phyloP scores from a whole-genome alignment of 2,797 vertebrate species.

The Pempheris klunzingeri region DNA sequence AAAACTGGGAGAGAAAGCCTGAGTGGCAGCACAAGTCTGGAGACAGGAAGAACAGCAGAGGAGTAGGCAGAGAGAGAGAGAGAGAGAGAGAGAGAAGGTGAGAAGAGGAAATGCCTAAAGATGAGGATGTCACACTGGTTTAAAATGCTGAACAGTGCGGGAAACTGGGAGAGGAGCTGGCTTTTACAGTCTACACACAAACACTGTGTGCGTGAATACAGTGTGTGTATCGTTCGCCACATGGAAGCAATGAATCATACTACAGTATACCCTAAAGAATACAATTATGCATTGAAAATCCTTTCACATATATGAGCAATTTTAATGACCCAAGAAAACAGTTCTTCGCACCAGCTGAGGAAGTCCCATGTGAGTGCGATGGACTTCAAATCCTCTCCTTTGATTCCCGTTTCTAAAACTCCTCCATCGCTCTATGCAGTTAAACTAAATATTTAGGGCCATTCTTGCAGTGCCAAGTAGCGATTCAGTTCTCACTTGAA shows the following conservation, averaged over 20 bases:
- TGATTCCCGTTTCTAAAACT: slow-evolving; percentile 14
- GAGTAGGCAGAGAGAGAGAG: slow-evolving; percentile 45
- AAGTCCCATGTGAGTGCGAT: slow-evolving; percentile 7
- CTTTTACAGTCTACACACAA: slow-evolving; percentile 42
- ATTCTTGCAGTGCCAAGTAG: neutral
- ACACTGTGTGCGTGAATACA: slow-evolving; percentile 30
- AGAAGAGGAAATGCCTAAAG: slow-evolving; percentile 67
- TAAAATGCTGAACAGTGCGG: slow-evolving; percentile 67
- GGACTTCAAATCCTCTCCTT: slow-evolving; percentile 23
- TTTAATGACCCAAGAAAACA: slow-evolving; percentile 38
- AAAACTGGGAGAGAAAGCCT: slow-evolving; percentile 26
- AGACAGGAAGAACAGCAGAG: slow-evolving; percentile 39
- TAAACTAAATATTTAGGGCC: slow-evolving; percentile 28
- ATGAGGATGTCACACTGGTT: slow-evolving; percentile 71
- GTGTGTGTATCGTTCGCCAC: slow-evolving; percentile 43
- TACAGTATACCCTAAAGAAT: slow-evolving; percentile 51
- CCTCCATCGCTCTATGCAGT: slow-evolving; percentile 20
- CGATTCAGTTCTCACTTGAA: slow-evolving; percentile 48
- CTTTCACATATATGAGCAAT: slow-evolving; percentile 55
- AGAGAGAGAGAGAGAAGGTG: slow-evolving; percentile 38
- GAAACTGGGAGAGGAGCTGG: slow-evolving; percentile 58
- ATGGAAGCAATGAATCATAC: slow-evolving; percentile 66
- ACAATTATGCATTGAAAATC: slow-evolving; percentile 45
- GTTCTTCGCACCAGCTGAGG: slow-evolving; percentile 47
- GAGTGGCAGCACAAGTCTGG: slow-evolving; percentile 49